Percentiles rank a stretch among this genome's conserved stretches.
These are phyloP conservation scores for Cerceris rybyensis DNA, from an alignment of 2,888 invertebrate species.

Conservation along the genomic window DNA sequence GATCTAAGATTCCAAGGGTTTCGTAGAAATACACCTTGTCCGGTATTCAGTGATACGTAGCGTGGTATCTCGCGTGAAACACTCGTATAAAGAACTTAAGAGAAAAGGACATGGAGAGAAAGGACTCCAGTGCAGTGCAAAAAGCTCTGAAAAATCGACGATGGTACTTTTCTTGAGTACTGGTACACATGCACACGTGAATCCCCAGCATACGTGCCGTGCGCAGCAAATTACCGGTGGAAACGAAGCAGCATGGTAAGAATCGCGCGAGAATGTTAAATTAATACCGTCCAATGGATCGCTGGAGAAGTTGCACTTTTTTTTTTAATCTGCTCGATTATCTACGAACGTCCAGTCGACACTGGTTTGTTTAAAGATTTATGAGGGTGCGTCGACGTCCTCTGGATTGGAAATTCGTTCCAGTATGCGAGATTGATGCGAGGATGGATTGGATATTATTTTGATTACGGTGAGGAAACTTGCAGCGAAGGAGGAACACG, in stretches of 20 bases:
- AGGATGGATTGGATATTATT: neutral
- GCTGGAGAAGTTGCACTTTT: neutral
- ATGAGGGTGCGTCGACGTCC: too few species aligned
- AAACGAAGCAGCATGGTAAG: conserved; percentile 2
- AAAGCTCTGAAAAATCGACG: conserved; percentile 29
- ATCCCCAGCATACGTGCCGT: conserved; percentile 26
- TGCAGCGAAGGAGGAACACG: neutral
- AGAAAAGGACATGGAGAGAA: neutral
- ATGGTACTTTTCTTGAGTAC: conserved; percentile 2
- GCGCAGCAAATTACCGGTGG: conserved; percentile 33
- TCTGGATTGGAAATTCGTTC: too few species aligned
- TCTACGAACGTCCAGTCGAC: neutral
- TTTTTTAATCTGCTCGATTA: neutral
- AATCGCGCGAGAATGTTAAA: conserved; percentile 23
- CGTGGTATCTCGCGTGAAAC: neutral
- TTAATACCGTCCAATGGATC: conserved; percentile 3
- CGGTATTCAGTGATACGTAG: conserved; percentile 26
- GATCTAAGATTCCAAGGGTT: conserved; percentile 27
- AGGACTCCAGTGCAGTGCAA: conserved; percentile 2
- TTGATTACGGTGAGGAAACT: neutral
- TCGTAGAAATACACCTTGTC: conserved; percentile 36
- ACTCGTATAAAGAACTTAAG: too few species aligned
- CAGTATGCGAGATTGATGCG: too few species aligned
- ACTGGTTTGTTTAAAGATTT: too few species aligned
- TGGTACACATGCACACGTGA: conserved; percentile 19